Percentiles rank a stretch among this genome's conserved stretches.
Conservation (phyloP, 2,797 vertebrate genomes). For the Vireo griseus region DNA sequence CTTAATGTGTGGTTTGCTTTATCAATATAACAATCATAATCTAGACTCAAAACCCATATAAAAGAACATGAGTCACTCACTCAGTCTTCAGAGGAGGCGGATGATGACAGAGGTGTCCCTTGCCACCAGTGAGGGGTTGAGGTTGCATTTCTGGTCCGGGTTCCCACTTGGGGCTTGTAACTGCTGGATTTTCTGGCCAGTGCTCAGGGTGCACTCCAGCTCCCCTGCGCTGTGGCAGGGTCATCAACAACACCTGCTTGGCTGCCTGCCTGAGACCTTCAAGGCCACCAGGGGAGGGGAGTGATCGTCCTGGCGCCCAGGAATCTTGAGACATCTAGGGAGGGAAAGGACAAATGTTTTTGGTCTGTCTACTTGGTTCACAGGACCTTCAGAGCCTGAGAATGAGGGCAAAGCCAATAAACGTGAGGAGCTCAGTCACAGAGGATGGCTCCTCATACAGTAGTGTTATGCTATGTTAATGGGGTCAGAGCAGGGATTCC, state of each 20-base stretch:
- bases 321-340: background rate
- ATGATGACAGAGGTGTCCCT: background rate
- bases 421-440: accelerated
- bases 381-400: background rate
- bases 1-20: background rate
- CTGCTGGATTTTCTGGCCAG: background rate
- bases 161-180: background rate
- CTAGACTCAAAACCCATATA: background rate
- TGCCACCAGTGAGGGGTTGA: background rate
- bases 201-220: background rate
- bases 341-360: background rate
- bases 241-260: background rate
- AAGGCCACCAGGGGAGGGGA: background rate
- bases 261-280: background rate
- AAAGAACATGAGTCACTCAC: background rate
- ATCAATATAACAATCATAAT: background rate
- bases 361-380: background rate
- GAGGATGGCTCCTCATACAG: background rate
- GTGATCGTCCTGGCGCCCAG: accelerated
- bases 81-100: background rate
- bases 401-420: background rate
- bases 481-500: background rate
- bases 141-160: background rate
- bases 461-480: accelerated
- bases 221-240: background rate